Percentiles rank a stretch among this genome's conserved stretches.
These are phyloP conservation scores for Cyprinus carpio DNA, from an alignment of 2,113 vertebrate species.

Conservation along the genomic window DNA sequence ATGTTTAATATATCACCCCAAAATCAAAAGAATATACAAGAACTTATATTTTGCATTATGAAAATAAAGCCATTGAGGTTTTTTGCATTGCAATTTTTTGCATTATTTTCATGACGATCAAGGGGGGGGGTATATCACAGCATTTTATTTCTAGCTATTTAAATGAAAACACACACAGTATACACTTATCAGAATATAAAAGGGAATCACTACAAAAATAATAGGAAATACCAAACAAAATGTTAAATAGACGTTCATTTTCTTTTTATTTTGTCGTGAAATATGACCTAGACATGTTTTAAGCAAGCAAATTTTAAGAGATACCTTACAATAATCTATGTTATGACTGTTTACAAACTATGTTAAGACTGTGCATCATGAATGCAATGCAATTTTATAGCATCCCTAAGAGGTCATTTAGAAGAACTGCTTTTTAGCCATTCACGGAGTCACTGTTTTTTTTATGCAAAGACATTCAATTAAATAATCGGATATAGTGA, in stretches of 20 bases:
- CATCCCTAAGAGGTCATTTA: background rate
- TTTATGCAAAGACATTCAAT: slow-evolving; percentile 12
- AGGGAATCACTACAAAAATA: background rate
- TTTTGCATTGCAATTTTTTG: background rate
- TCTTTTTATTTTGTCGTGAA: background rate
- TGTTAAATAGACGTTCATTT: background rate
- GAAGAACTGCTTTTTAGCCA: background rate
- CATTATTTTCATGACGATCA: background rate
- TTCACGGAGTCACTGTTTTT: background rate
- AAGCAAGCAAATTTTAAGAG: background rate
- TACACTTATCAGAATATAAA: background rate
- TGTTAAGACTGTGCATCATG: background rate
- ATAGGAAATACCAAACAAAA: background rate
- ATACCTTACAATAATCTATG: background rate
- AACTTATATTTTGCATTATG: background rate
- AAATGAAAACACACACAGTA: background rate
- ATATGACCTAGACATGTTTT: background rate
- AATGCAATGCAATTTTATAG: background rate
- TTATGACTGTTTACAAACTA: slow-evolving; percentile 9
- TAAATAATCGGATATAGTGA: background rate
- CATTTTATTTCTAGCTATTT: background rate
- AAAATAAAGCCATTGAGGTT: background rate
- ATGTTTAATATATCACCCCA: background rate
- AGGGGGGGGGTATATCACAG: background rate
- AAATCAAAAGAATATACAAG: background rate